Percentiles rank a stretch among this genome's conserved stretches.
Conservation (phyloP, 2,888 invertebrate genomes). For the Nephrotoma guestfalica region DNA sequence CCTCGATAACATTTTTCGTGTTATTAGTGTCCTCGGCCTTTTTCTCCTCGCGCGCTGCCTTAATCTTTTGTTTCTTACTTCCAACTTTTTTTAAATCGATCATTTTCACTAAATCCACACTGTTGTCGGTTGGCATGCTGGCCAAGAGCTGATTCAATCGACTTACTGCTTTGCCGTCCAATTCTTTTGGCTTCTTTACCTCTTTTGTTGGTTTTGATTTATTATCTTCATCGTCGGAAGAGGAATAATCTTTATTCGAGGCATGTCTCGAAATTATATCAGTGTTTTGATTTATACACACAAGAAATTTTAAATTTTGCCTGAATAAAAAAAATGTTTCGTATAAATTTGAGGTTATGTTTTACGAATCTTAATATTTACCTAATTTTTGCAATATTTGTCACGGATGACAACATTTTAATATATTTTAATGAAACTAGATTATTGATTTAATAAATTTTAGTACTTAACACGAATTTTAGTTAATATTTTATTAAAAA, state of each 20-base stretch:
- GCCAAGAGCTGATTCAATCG: conserved; percentile 26
- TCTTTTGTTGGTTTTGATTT: conserved; percentile 3
- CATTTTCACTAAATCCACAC: conserved; percentile 13
- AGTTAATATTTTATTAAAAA: not conserved
- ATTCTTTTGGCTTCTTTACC: not conserved
- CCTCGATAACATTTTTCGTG: conserved; percentile 28
- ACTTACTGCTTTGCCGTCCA: conserved; percentile 16
- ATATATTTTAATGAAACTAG: not conserved
- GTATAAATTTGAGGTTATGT: not conserved
- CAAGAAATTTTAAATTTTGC: not conserved
- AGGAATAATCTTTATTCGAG: not conserved
- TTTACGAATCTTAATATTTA: not conserved
- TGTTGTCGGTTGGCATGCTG: conserved; percentile 25
- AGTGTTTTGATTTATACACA: not conserved
- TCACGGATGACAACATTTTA: not conserved
- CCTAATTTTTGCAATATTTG: not conserved
- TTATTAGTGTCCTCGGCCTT: conserved; percentile 15
- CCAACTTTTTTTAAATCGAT: conserved; percentile 22
- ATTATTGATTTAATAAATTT: not conserved
- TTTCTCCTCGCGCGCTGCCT: conserved; percentile 11
- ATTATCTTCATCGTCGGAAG: not conserved
- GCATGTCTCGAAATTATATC: not conserved
- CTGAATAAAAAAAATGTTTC: not conserved
- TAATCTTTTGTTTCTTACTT: conserved; percentile 14
- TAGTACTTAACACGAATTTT: not conserved